Base-by-base conservation (phyloP, 2,113 vertebrate genomes). In the Pelecanus crispus region DNA sequence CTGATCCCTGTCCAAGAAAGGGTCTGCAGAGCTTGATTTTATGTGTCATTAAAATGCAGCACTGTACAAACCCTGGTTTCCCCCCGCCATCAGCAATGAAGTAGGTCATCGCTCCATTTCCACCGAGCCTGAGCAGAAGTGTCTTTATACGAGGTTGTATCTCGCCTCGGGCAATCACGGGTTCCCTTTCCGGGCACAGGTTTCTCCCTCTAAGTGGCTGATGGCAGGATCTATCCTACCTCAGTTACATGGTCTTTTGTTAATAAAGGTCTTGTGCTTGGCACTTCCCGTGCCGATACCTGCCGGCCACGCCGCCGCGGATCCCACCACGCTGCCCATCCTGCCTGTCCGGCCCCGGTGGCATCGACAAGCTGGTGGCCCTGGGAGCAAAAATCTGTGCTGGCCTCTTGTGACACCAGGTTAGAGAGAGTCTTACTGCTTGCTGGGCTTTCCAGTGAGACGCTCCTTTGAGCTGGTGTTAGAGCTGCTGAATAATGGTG, bases 301-400 rank as follows among this genome's bases (percentile, higher is more conserved):
- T 72, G 52, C 19, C 4, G 0, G 36, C 20, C 0, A 3, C 67
- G 2, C 6, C 5, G 0, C 87, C 1, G 0, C 0, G 0, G 61
- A 13, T 61, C 52, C 71, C 29, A 5, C 44, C 71, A 5, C 3
- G 0, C 71, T 56, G 34, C 88, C 77, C 6, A 0, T 56, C 78
- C 66, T 26, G 29, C n/a, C 38, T 4, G 6, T 2, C 62, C 0
- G 2, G 21, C 58, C 66, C 47, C 9, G 1, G 1, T 32, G 72
- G 22, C 67, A 13, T 6, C 9, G 1, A 20, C 38, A 44, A 1
- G 52, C 42, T 28, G 62, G 31, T 11, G 36, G 55, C 31, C 72
- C 34, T 5, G 36, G 61, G 52, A 62, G 2, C 11, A 34, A 36
- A 66, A 32, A 25, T 26, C 55, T 68, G 3, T 61, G 34, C 78